These are phyloP conservation scores for Drosophila borealis DNA, from an alignment of 2,888 invertebrate species.

Conservation along the genomic window DNA sequence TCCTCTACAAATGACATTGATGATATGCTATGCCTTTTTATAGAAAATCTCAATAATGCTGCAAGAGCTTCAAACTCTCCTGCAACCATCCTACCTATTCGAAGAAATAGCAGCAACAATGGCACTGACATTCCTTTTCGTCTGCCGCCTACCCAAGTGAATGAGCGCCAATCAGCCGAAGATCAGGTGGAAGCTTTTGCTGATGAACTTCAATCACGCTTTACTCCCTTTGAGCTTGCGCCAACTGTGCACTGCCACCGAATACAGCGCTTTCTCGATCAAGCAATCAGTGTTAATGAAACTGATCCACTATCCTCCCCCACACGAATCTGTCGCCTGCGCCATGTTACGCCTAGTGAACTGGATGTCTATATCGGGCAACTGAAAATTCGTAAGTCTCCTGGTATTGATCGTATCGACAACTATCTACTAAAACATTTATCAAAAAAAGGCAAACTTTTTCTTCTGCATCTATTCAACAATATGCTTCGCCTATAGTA, in stretches of 20 bases:
- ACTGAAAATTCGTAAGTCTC: background rate
- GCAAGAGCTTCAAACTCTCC: no score
- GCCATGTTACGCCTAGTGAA: background rate
- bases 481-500: background rate
- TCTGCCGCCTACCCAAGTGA: no score
- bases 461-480: background rate
- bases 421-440: background rate
- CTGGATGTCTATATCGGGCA: background rate
- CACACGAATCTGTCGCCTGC: background rate
- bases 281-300: no score
- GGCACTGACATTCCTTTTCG: no score
- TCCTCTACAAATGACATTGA: no score
- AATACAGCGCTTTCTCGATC: no score
- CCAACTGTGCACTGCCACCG: background rate
- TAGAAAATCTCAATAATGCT: no score
- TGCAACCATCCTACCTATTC: no score
- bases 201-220: background rate
- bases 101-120: no score
- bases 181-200: background rate
- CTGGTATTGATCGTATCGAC: background rate
- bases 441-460: background rate
- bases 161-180: background rate
- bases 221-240: background rate
- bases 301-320: no score
- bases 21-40: no score